These are phyloP conservation scores for Champsocephalus esox DNA, from an alignment of 2,797 vertebrate genomes.

Conservation along the genomic window DNA sequence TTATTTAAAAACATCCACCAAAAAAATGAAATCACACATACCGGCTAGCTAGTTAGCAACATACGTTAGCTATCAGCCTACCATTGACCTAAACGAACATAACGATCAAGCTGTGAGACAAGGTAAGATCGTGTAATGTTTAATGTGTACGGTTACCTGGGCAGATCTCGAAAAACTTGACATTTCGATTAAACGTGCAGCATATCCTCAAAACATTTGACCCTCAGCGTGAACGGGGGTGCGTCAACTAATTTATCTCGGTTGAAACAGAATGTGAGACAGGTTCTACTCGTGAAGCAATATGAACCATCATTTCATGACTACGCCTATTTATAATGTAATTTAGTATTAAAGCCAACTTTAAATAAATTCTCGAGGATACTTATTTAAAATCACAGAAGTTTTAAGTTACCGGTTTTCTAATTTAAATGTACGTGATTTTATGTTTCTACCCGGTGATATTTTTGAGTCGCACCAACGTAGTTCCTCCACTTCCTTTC, in stretches of 20 bases:
- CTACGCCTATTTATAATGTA: accelerated
- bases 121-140: accelerated
- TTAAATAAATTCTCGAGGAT: not conserved
- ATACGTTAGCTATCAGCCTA: not conserved
- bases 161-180: constrained; percentile 87
- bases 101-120: accelerated
- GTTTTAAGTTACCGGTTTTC: too few relatives aligned
- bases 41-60: constrained; percentile 14
- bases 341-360: accelerated
- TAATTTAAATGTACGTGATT: accelerated
- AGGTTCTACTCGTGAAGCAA: accelerated
- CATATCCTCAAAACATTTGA: constrained; percentile 68
- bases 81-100: not conserved
- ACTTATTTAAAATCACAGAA: too few relatives aligned
- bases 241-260: not conserved
- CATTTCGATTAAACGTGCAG: constrained; percentile 66
- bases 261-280: constrained; percentile 35
- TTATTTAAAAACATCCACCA: not conserved
- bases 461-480: constrained; percentile 54
- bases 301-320: accelerated
- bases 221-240: constrained; percentile 66
- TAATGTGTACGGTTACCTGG: constrained; percentile 74
- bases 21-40: not conserved
- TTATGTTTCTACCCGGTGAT: constrained; percentile 56
- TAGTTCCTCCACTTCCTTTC: constrained; percentile 53